phyloP scores from a whole-genome alignment of 2,113 vertebrate species.

The Trachemys scripta region DNA sequence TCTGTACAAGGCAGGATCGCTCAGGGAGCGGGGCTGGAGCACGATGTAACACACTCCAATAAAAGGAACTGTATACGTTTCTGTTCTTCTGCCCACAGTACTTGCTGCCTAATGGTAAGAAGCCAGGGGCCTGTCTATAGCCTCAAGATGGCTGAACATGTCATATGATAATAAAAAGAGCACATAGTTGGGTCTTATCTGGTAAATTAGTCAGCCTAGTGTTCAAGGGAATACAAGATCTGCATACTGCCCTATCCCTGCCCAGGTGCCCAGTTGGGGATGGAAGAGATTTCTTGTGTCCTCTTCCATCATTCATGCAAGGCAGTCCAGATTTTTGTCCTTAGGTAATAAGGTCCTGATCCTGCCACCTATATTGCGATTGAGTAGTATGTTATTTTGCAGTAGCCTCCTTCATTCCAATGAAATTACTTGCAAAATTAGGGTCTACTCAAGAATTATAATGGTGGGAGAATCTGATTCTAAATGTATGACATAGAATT shows the following conservation, averaged over 20 bases:
- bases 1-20: not conserved
- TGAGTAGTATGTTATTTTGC: rapidly evolving
- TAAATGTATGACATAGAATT: not conserved
- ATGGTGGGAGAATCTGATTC: not conserved
- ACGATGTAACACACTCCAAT: not conserved
- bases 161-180: not conserved
- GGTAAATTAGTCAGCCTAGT: not conserved
- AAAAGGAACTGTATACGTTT: not conserved
- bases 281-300: not conserved
- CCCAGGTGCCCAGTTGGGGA: not conserved
- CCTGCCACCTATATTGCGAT: not conserved
- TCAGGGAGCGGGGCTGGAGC: not conserved
- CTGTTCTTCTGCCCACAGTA: not conserved
- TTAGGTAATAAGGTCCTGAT: not conserved
- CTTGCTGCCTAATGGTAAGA: not conserved
- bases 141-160: not conserved
- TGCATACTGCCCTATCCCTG: not conserved
- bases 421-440: not conserved
- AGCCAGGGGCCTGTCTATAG: not conserved
- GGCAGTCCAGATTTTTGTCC: not conserved
- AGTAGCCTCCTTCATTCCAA: not conserved
- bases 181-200: not conserved
- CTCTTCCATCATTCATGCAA: not conserved
- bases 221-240: not conserved
- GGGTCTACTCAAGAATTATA: not conserved